Percentiles rank a stretch among this genome's conserved stretches.
Evolutionary conservation across 2,888 invertebrate species (phyloP).

Genomic region (Thalpophila matura): DNA sequence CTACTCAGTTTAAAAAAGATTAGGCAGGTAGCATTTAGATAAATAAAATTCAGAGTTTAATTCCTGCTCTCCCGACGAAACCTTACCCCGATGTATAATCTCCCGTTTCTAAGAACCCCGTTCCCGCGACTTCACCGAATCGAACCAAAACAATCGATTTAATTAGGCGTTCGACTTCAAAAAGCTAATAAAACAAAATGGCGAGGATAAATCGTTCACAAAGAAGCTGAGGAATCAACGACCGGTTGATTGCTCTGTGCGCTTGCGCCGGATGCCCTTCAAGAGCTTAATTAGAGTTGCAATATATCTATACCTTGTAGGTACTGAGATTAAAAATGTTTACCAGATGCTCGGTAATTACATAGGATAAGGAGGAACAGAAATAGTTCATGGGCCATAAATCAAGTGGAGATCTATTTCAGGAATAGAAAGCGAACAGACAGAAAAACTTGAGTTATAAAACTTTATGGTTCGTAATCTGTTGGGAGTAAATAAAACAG

Average conservation of each 20-base stretch:
- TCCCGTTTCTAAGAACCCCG: slow-evolving; percentile 32
- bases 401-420: slow-evolving; percentile 40
- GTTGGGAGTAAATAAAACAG: neutral
- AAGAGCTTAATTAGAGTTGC: slow-evolving; percentile 75
- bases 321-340: slow-evolving; percentile 39
- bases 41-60: slow-evolving; percentile 15
- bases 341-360: slow-evolving; percentile 29
- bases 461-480: slow-evolving; percentile 2
- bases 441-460: neutral
- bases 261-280: slow-evolving; percentile 80
- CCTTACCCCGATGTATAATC: slow-evolving; percentile 19
- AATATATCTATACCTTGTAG: slow-evolving; percentile 53
- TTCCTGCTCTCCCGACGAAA: slow-evolving; percentile 13
- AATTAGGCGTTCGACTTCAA: slow-evolving; percentile 71
- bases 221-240: slow-evolving; percentile 78
- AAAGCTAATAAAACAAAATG: slow-evolving; percentile 67
- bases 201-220: slow-evolving; percentile 70
- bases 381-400: slow-evolving; percentile 37
- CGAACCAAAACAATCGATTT: slow-evolving; percentile 71
- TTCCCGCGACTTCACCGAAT: slow-evolving; percentile 52
- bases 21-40: neutral
- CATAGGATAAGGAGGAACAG: slow-evolving; percentile 24
- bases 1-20: neutral
- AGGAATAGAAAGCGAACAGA: slow-evolving; percentile 4
- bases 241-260: slow-evolving; percentile 81